Evolutionary conservation across 1,140 invertebrate genomes (phyloP).

Genomic region (Hestina assimilis): DNA sequence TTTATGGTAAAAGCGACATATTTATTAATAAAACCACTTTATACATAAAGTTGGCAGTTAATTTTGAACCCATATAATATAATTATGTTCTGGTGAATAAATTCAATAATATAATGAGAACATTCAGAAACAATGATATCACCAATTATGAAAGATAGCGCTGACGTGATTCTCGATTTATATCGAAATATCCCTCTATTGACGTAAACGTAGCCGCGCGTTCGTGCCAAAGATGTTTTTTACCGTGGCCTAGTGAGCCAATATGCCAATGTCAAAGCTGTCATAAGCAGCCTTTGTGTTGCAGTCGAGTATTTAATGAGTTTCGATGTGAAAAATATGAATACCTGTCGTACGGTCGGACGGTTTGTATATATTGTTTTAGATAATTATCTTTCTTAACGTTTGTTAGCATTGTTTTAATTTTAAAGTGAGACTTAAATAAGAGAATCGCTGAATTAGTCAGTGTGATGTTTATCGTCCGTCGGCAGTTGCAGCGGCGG

Average conservation of each 20-base stretch:
- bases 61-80: no score
- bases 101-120: conserved; percentile 33
- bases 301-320: conserved; percentile 31
- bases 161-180: conserved; percentile 42
- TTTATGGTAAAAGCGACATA: no score
- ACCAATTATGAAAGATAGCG: conserved; percentile 34
- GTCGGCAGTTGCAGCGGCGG: conserved; percentile 42
- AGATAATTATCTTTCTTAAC: not conserved
- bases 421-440: not conserved
- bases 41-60: no score
- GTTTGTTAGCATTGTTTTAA: not conserved
- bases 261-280: conserved; percentile 66
- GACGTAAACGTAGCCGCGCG: conserved; percentile 52
- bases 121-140: conserved; percentile 53
- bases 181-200: conserved; percentile 57
- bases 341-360: not conserved
- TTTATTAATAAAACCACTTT: no score
- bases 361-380: not conserved
- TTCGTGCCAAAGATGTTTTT: conserved; percentile 58
- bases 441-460: not conserved
- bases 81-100: not conserved
- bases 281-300: conserved; percentile 54
- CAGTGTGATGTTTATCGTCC: conserved; percentile 19
- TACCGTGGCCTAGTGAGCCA: conserved; percentile 61
- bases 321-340: conserved; percentile 31